Evolutionary conservation across 2,888 invertebrate species (phyloP).

Genomic region (Thelaira solivaga): DNA sequence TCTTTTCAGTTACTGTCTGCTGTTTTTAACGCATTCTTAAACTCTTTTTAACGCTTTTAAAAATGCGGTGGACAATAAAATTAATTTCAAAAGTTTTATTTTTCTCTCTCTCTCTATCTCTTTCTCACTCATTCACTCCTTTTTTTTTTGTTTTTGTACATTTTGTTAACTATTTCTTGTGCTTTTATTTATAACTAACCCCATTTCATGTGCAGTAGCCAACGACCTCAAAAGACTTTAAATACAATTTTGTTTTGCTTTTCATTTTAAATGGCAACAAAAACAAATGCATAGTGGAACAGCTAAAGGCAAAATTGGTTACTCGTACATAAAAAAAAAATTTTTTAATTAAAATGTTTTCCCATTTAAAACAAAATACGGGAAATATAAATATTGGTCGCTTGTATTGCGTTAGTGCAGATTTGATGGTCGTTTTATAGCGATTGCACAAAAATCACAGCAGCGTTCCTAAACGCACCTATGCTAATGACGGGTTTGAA

Average conservation of each 20-base stretch:
- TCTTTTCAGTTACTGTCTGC: conserved; percentile 20
- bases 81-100: conserved; percentile 53
- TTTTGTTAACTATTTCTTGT: conserved; percentile 10
- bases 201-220: conserved; percentile 39
- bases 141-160: background rate
- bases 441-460: too few species aligned
- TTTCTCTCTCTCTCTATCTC: too few species aligned
- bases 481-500: too few species aligned
- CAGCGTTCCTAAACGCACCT: too few species aligned
- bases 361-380: too few species aligned
- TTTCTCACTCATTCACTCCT: too few species aligned
- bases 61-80: conserved; percentile 44
- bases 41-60: conserved; percentile 42
- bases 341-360: too few species aligned
- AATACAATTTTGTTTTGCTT: background rate
- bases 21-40: conserved; percentile 49
- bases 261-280: background rate
- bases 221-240: conserved; percentile 38
- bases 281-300: background rate
- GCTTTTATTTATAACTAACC: conserved; percentile 27
- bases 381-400: too few species aligned
- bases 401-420: too few species aligned
- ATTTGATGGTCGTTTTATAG: too few species aligned
- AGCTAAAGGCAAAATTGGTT: background rate
- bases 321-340: too few species aligned